A percentile compares a stretch with the other conserved stretches of the same genome.
Conservation (phyloP, 2,797 vertebrate genomes). For the Echiichthys vipera region DNA sequence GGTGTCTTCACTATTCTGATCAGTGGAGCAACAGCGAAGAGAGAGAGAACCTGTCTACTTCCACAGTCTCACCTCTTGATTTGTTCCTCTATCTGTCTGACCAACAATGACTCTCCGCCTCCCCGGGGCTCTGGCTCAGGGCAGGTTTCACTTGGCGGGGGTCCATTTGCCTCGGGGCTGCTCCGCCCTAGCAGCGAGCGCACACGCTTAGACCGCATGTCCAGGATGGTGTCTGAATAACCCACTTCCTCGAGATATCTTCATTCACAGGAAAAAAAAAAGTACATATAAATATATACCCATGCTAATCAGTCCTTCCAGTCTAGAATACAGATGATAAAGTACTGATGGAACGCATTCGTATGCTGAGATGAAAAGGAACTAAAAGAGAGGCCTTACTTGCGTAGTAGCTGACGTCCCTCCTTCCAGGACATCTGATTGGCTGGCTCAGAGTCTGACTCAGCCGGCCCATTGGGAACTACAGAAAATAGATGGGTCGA, state of each 20-base stretch:
- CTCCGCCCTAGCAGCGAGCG: constrained; percentile 89
- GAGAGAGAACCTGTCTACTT: background rate
- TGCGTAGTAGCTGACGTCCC: constrained; percentile 92
- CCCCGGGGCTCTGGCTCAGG: constrained; percentile 77
- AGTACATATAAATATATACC: background rate
- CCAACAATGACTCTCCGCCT: constrained; percentile 86
- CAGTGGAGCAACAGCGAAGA: background rate
- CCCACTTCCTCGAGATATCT: constrained; percentile 95
- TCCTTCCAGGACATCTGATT: constrained; percentile 94
- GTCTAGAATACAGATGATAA: background rate
- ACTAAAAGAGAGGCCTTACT: constrained; percentile 79
- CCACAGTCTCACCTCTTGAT: constrained; percentile 88
- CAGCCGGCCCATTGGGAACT: constrained; percentile 91
- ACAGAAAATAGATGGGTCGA: constrained; percentile 55
- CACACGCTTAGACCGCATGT: constrained; percentile 92
- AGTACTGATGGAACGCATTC: background rate
- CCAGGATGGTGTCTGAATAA: constrained; percentile 92
- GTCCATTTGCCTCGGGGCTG: constrained; percentile 88
- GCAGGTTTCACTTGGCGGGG: constrained; percentile 72
- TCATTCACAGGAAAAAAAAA: constrained; percentile 17
- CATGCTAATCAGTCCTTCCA: background rate
- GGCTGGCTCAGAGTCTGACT: constrained; percentile 86
- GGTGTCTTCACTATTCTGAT: background rate
- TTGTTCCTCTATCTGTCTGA: constrained; percentile 93
- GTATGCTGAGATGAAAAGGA: constrained; percentile 10